These are phyloP conservation scores for Alsophila aescularia DNA, from an alignment of 2,888 invertebrate species.

Conservation along the genomic window DNA sequence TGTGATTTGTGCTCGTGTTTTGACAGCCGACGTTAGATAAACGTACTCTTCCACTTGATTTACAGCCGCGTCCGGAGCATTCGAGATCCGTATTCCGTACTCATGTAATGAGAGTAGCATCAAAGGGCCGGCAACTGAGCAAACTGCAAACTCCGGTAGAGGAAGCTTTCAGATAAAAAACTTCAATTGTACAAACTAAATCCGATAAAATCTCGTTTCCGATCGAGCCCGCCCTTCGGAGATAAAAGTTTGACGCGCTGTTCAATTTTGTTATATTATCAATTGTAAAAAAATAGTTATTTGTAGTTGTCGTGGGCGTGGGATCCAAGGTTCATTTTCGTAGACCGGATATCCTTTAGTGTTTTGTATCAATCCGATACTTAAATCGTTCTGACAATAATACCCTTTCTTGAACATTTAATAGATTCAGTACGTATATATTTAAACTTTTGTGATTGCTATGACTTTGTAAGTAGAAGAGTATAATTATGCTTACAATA, in stretches of 20 bases:
- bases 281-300: conserved; percentile 41
- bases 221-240: conserved; percentile 41
- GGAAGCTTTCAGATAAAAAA: conserved; percentile 40
- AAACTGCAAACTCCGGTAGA: conserved; percentile 58
- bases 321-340: conserved; percentile 57
- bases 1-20: conserved; percentile 70
- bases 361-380: conserved; percentile 61
- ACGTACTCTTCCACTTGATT: conserved; percentile 49
- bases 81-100: conserved; percentile 31
- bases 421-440: conserved; percentile 15
- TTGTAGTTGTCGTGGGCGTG: conserved; percentile 64
- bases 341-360: conserved; percentile 74
- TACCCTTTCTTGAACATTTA: conserved; percentile 38
- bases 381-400: conserved; percentile 48
- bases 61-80: conserved; percentile 51
- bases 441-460: not conserved
- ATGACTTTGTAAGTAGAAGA: not conserved
- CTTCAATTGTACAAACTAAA: conserved; percentile 47
- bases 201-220: conserved; percentile 61
- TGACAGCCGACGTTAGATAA: conserved; percentile 67
- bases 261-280: conserved; percentile 51
- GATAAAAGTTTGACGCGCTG: conserved; percentile 52
- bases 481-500: too few species aligned
- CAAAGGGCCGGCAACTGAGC: conserved; percentile 41
- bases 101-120: conserved; percentile 34